Base-by-base conservation (phyloP, 2,888 invertebrate species). In the Margaritifera margaritifera region DNA sequence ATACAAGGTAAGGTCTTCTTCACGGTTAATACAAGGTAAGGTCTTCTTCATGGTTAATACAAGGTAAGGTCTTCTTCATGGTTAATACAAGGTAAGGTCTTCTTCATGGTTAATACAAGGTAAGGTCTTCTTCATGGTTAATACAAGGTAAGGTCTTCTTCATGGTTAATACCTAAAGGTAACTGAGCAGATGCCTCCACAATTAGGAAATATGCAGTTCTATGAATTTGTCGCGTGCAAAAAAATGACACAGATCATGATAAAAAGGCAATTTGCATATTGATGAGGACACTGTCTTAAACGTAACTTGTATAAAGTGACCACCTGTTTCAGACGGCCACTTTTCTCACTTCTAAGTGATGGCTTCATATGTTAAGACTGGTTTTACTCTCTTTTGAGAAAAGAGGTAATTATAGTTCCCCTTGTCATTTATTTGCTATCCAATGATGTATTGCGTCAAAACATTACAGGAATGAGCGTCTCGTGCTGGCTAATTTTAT, bases 11-110 rank as follows among this genome's bases (percentile, higher is more conserved):
- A 62, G 50, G 6, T 22, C n/a, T 11, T 42, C 11, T 1, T 42
- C 42, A n/a, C n/a, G n/a, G n/a, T n/a, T n/a, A n/a, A n/a, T 79
- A 42, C 80, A 81, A 76, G 80, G 80, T 80, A 69, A 62, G 50
- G 6, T 22, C n/a, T 11, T 42, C 11, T 1, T 42, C 42, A n/a
- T n/a, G n/a, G n/a, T n/a, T n/a, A n/a, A n/a, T 79, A 42, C 80
- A 81, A 76, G 80, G 80, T 80, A 69, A 62, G 50, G 6, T 22
- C n/a, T 11, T 42, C 11, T 1, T 42, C 42, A n/a, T n/a, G n/a
- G n/a, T n/a, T n/a, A n/a, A n/a, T 79, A 42, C 80, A 81, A 76
- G 80, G 80, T 80, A 69, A 62, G 50, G 6, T 22, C n/a, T 11
- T 42, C 11, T 1, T 42, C 42, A n/a, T n/a, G n/a, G n/a, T n/a